Conservation (phyloP, 2,113 vertebrate species). For the Megaceryle maxima region DNA sequence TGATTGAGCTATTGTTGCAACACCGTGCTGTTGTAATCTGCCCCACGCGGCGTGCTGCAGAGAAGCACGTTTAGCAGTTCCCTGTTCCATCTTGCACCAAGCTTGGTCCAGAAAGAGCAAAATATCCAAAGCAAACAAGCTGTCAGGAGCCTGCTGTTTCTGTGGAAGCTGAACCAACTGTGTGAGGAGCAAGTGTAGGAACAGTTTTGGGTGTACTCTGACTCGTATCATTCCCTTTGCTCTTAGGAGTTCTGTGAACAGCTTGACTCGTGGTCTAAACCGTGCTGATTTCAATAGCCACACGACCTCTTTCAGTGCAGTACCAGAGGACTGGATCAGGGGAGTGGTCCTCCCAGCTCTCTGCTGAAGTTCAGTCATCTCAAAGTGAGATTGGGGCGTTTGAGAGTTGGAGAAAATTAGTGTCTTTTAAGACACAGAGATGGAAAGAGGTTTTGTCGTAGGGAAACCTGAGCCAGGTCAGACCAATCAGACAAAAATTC, state of each 20-base stretch:
- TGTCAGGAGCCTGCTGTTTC: background rate
- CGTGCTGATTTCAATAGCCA: rapidly evolving
- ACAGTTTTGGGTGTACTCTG: background rate
- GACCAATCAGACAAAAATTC: background rate
- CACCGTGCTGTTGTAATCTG: background rate
- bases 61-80: background rate
- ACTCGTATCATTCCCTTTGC: rapidly evolving
- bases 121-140: background rate
- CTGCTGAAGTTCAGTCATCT: rapidly evolving
- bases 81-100: background rate
- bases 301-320: rapidly evolving
- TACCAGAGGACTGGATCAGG: rapidly evolving
- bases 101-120: background rate
- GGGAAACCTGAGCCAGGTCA: background rate
- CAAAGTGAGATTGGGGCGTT: rapidly evolving
- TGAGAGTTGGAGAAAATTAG: background rate
- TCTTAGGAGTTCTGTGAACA: background rate
- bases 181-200: background rate
- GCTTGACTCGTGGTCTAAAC: background rate
- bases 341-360: background rate
- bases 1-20: background rate
- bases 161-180: background rate
- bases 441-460: background rate
- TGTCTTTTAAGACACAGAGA: background rate
- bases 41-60: rapidly evolving